Conservation (phyloP, 1,140 invertebrate genomes). For the Popillia japonica region DNA sequence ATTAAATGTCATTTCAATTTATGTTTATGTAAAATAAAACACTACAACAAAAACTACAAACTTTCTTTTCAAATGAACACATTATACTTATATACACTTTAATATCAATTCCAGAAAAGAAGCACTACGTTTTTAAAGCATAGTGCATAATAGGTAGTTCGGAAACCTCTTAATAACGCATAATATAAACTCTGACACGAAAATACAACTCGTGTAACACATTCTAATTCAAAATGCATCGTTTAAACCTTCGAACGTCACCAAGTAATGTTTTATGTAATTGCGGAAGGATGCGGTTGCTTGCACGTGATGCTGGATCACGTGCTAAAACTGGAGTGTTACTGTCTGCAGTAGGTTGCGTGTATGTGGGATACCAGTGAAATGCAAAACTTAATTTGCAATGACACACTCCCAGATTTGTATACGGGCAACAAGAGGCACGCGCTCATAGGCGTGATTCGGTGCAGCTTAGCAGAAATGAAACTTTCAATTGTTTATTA, state of each 20-base stretch:
- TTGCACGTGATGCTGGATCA: background rate
- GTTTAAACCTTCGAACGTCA: background rate
- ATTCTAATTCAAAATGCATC: too few relatives aligned
- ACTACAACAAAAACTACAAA: too few relatives aligned
- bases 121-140: too few relatives aligned
- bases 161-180: too few relatives aligned
- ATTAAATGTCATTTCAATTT: too few relatives aligned
- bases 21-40: too few relatives aligned
- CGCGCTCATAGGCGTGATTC: background rate
- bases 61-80: too few relatives aligned
- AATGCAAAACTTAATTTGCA: background rate
- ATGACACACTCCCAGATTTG: background rate
- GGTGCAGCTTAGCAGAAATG: background rate
- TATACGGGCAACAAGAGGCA: background rate
- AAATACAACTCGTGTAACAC: too few relatives aligned
- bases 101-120: too few relatives aligned
- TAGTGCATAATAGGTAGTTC: too few relatives aligned
- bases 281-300: background rate
- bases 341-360: background rate
- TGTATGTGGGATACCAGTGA: background rate
- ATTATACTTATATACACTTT: too few relatives aligned
- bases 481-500: background rate
- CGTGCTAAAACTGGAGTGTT: background rate
- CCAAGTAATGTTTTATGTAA: background rate
- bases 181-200: too few relatives aligned